A percentile compares a stretch with the other conserved stretches of the same genome.
phyloP scores from a whole-genome alignment of 2,888 invertebrate species.

The Quadriops clusia region DNA sequence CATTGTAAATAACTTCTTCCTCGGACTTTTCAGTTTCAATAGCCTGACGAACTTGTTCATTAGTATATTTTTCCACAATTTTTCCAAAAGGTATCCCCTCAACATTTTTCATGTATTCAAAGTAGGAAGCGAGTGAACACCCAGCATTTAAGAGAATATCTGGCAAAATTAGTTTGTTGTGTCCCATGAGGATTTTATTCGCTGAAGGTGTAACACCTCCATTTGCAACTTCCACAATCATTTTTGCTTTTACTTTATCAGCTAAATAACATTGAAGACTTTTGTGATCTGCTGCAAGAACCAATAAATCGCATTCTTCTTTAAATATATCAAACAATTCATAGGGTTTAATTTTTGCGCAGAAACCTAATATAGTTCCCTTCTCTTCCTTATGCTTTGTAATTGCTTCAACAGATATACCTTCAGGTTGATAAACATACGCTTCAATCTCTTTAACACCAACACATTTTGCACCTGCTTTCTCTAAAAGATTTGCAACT shows the following conservation, averaged over 20 bases:
- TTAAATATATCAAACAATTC: conserved; percentile 19
- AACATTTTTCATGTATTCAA: conserved; percentile 27
- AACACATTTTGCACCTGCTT: conserved; percentile 28
- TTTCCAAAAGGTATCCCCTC: conserved; percentile 8
- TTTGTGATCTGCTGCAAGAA: conserved; percentile 29
- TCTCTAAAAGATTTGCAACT: conserved; percentile 22
- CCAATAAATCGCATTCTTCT: conserved; percentile 29
- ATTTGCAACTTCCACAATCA: conserved; percentile 31
- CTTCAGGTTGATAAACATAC: conserved; percentile 25
- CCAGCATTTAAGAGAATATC: conserved; percentile 30
- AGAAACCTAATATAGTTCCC: conserved; percentile 23
- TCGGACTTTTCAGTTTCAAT: too few relatives aligned
- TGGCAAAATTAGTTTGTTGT: conserved; percentile 29
- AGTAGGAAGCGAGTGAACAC: conserved; percentile 26
- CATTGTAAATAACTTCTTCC: not conserved
- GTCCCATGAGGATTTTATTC: conserved; percentile 26
- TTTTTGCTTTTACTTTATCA: conserved; percentile 28
- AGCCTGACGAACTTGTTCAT: too few relatives aligned
- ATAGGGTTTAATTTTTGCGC: conserved; percentile 19
- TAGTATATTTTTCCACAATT: conserved; percentile 2
- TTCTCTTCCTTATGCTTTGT: conserved; percentile 21
- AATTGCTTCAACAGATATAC: conserved; percentile 26
- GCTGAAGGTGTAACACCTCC: conserved; percentile 29
- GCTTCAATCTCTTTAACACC: conserved; percentile 30
- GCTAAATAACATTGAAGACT: conserved; percentile 27